Evolutionary conservation across 2,113 vertebrate genomes (phyloP), one percentile per base, ranked within the genome.

Genomic region (Apteryx mantelli): DNA sequence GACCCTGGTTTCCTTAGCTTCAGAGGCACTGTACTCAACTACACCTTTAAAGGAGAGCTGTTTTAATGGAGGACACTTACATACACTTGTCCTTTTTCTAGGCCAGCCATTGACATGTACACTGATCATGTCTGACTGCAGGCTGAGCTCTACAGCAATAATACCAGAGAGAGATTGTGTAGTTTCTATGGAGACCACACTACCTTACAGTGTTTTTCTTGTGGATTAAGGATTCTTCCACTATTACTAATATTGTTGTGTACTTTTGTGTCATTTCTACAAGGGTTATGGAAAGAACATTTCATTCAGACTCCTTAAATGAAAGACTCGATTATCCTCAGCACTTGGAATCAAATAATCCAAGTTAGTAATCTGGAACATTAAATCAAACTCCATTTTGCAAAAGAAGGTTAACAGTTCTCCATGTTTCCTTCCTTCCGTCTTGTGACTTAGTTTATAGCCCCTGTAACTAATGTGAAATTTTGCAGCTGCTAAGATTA

Each of bases 381-480:
- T 53, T 93, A 93, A 97, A 70, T 94, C 64, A 91, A 86, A 90
- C 17, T 70, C 50, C 1, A 14, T 94, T 94, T 93, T 96, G 88
- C 68, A 95, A 86, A 96, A 95, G 93, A 52, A 91, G 88, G 52
- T 90, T 93, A 96, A 91, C 73, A 73, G 85, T 84, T 88, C 76
- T 97, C 28, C 28, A 6, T 56, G 32, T 77, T 96, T 97, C 91
- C 94, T 96, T 97, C 89, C 95, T 96, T 96, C 94, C 68, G 9
- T 75, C 36, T 79, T 77, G 9, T 83, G 69, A 48, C 40, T 93
- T 92, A 69, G 70, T 89, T 95, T 91, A 86, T 78, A 89, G 93
- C 22, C 28, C 60, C 55, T 81, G 60, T 63, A 91, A 88, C 28
- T 60, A 17, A 44, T 78, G 52, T 90, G 85, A 97, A 91, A 60